Conservation (phyloP, 2,797 vertebrate species). For the Hippoglossus hippoglossus region DNA sequence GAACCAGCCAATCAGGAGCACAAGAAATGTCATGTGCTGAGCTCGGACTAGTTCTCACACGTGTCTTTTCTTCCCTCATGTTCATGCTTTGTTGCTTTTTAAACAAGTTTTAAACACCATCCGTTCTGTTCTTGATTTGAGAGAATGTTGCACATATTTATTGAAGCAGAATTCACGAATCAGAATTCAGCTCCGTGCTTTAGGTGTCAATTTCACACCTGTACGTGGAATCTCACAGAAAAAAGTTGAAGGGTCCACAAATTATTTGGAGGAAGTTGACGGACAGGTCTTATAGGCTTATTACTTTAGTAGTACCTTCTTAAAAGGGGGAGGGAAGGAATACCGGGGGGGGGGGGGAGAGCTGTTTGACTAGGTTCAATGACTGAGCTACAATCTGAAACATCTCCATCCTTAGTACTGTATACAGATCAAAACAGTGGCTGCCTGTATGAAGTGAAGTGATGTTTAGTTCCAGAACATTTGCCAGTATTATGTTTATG, state of each 20-base stretch:
- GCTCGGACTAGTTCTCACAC: slow-evolving; percentile 38
- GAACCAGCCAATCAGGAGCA: slow-evolving; percentile 9
- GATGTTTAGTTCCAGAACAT: slow-evolving; percentile 38
- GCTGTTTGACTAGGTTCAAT: slow-evolving; percentile 19
- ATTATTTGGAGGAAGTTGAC: slow-evolving; percentile 28
- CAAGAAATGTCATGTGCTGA: slow-evolving; percentile 29
- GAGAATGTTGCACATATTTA: slow-evolving; percentile 63
- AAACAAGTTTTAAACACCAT: slow-evolving; percentile 37
- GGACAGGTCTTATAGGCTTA: slow-evolving; percentile 32
- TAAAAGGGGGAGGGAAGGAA: background rate
- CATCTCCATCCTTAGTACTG: slow-evolving; percentile 21
- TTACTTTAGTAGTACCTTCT: slow-evolving; percentile 26
- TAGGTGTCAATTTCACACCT: slow-evolving; percentile 23
- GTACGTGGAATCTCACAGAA: slow-evolving; percentile 36
- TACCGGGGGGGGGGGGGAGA: slow-evolving; percentile 13
- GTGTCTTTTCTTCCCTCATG: slow-evolving; percentile 49
- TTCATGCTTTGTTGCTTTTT: slow-evolving; percentile 56
- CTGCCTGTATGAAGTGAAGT: slow-evolving; percentile 34
- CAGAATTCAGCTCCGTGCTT: slow-evolving; percentile 28
- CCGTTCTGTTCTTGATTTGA: slow-evolving; percentile 28
- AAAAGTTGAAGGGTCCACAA: slow-evolving; percentile 28
- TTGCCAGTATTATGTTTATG: slow-evolving; percentile 48
- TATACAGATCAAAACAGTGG: slow-evolving; percentile 13
- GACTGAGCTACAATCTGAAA: slow-evolving; percentile 21
- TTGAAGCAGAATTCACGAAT: slow-evolving; percentile 51